phyloP scores from a whole-genome alignment of 2,888 invertebrate genomes.

The Napeogenes sylphis region DNA sequence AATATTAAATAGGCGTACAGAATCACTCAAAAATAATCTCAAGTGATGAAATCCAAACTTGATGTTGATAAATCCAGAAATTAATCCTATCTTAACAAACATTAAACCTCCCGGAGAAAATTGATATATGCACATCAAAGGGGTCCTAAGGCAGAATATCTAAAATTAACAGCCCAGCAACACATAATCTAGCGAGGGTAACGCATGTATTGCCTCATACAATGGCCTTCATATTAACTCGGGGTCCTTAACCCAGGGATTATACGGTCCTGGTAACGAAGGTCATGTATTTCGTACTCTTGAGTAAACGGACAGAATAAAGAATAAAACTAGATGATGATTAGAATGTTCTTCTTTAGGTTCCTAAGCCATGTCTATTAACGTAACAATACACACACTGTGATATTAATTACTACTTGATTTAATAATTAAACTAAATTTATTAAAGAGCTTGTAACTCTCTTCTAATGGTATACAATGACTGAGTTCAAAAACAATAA shows the following conservation, averaged over 20 bases:
- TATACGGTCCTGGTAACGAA: constrained; percentile 51
- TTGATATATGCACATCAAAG: constrained; percentile 34
- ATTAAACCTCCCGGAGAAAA: constrained; percentile 19
- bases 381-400: not conserved
- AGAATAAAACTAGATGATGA: constrained; percentile 31
- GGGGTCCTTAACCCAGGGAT: constrained; percentile 48
- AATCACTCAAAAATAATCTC: not conserved
- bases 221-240: constrained; percentile 67
- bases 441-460: not conserved
- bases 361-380: not conserved
- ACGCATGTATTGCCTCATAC: constrained; percentile 62
- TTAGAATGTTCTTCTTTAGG: constrained; percentile 8
- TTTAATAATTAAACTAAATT: not conserved
- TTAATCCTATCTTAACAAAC: constrained; percentile 21
- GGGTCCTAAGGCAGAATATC: constrained; percentile 47
- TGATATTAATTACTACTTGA: not conserved
- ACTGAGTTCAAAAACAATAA: too few species aligned
- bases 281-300: constrained; percentile 39
- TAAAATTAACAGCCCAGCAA: constrained; percentile 60
- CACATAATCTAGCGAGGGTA: constrained; percentile 62
- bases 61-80: constrained; percentile 8
- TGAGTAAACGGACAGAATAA: constrained; percentile 44
- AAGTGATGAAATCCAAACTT: not conserved
- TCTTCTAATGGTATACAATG: too few species aligned
- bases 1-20: too few species aligned